Percentiles rank a stretch among this genome's conserved stretches.
phyloP scores from a whole-genome alignment of 2,797 vertebrate genomes.

The Danio kyathit region DNA sequence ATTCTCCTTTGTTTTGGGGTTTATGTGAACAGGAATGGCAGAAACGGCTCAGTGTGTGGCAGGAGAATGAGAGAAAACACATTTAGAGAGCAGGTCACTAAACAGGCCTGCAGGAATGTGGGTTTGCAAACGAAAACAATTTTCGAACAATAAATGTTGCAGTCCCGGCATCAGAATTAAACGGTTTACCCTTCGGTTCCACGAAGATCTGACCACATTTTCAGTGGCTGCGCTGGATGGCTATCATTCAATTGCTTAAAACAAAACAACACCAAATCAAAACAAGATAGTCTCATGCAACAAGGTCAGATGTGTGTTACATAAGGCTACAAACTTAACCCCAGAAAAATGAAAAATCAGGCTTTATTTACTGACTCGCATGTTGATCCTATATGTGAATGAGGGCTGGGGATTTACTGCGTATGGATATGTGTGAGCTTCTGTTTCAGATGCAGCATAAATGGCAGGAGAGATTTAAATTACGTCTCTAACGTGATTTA shows the following conservation, averaged over 20 bases:
- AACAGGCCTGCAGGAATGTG: conserved; percentile 69
- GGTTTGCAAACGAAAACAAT: conserved; percentile 79
- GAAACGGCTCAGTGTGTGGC: conserved; percentile 68
- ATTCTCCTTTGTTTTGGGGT: conserved; percentile 68
- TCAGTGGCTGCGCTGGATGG: conserved; percentile 39
- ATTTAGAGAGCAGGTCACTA: conserved; percentile 65
- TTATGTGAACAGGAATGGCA: conserved; percentile 68
- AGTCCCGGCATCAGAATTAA: conserved; percentile 71
- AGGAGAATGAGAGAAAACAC: conserved; percentile 71
- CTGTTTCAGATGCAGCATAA: too few relatives aligned
- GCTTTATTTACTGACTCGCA: not conserved
- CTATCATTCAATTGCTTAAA: conserved; percentile 9
- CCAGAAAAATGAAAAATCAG: not conserved
- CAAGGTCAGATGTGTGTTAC: not conserved
- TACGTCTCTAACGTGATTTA: too few relatives aligned
- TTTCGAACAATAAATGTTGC: conserved; percentile 71
- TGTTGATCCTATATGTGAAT: not conserved
- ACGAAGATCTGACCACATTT: conserved; percentile 58
- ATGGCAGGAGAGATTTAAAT: too few relatives aligned
- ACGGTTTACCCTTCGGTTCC: conserved; percentile 65
- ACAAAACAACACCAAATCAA: conserved; percentile 15
- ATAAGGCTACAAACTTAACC: not conserved
- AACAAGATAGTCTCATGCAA: conserved; percentile 28
- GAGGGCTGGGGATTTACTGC: too few relatives aligned
- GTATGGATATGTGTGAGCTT: too few relatives aligned